Percentiles rank a stretch among this genome's conserved stretches.
These are phyloP conservation scores for Lithophane semibrunnea DNA, from an alignment of 2,888 invertebrate genomes.

Conservation along the genomic window DNA sequence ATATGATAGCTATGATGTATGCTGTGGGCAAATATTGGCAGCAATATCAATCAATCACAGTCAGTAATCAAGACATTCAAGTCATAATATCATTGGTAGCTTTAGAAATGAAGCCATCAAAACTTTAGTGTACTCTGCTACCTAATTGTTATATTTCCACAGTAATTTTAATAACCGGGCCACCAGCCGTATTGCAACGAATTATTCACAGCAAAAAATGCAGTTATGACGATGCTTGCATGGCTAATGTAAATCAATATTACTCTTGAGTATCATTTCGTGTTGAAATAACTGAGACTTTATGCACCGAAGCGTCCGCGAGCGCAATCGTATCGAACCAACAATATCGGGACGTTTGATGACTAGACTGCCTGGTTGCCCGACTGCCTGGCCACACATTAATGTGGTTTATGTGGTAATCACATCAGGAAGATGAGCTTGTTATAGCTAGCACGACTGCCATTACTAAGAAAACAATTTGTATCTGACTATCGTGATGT, in stretches of 20 bases:
- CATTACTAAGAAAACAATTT: not conserved
- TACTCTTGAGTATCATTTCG: conserved; percentile 33
- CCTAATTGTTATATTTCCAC: conserved; percentile 23
- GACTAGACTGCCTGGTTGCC: not conserved
- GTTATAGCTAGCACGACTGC: not conserved
- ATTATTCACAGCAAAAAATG: conserved; percentile 14
- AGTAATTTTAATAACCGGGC: conserved; percentile 39
- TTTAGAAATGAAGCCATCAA: conserved; percentile 8
- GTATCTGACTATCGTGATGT: not conserved
- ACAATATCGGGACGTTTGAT: conserved; percentile 37
- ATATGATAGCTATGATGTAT: not conserved
- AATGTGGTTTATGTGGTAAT: conserved; percentile 24
- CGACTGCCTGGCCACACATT: conserved; percentile 16
- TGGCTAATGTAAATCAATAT: conserved; percentile 51
- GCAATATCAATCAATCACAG: not conserved
- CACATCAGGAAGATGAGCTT: conserved; percentile 22
- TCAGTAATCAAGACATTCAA: not conserved
- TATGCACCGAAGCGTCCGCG: conserved; percentile 47
- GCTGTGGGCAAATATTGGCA: conserved; percentile 11
- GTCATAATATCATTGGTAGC: not conserved
- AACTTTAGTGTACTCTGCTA: not conserved
- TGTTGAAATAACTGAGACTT: conserved; percentile 50
- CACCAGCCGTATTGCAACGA: conserved; percentile 13
- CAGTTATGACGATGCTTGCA: conserved; percentile 4
- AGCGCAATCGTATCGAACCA: conserved; percentile 47